These are phyloP conservation scores for Drosophila lutescens DNA, from an alignment of 2,888 invertebrate species.

Conservation along the genomic window DNA sequence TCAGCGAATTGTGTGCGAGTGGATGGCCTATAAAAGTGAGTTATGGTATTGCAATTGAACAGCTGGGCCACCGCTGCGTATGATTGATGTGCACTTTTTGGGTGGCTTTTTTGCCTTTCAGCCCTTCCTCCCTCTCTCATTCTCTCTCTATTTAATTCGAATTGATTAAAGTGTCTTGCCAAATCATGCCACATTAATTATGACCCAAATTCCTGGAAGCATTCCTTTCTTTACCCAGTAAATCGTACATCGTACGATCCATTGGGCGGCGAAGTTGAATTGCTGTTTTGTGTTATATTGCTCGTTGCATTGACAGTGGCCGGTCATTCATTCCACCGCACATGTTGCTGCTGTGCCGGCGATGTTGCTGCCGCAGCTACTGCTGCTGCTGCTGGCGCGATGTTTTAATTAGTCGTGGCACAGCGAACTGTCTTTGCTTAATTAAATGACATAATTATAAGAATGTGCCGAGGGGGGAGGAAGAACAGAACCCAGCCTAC, in stretches of 20 bases:
- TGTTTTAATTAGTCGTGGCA: constrained; percentile 83
- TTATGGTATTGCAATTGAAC: constrained; percentile 80
- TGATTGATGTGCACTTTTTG: constrained; percentile 73
- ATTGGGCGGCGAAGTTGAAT: constrained; percentile 69
- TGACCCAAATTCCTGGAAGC: constrained; percentile 84
- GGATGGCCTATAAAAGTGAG: constrained; percentile 77
- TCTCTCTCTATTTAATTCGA: constrained; percentile 26
- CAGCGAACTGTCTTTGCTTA: constrained; percentile 81
- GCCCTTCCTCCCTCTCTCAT: neutral
- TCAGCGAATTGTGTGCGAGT: constrained; percentile 71
- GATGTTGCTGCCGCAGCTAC: constrained; percentile 44
- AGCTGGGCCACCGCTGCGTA: constrained; percentile 80
- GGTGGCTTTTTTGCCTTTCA: constrained; percentile 4
- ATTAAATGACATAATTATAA: constrained; percentile 84
- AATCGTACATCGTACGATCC: constrained; percentile 72
- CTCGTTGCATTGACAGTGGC: constrained; percentile 79
- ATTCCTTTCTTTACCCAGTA: constrained; percentile 50
- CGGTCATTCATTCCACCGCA: constrained; percentile 81
- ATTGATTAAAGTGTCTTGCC: constrained; percentile 40
- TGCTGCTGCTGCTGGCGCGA: constrained; percentile 69
- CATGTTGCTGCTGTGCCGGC: constrained; percentile 58
- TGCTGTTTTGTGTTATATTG: constrained; percentile 69
- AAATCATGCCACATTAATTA: constrained; percentile 85
- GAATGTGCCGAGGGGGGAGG: constrained; percentile 73
- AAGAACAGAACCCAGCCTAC: constrained; percentile 62